Conservation (phyloP, 2,797 vertebrate genomes). For the Arnoldichthys spilopterus region DNA sequence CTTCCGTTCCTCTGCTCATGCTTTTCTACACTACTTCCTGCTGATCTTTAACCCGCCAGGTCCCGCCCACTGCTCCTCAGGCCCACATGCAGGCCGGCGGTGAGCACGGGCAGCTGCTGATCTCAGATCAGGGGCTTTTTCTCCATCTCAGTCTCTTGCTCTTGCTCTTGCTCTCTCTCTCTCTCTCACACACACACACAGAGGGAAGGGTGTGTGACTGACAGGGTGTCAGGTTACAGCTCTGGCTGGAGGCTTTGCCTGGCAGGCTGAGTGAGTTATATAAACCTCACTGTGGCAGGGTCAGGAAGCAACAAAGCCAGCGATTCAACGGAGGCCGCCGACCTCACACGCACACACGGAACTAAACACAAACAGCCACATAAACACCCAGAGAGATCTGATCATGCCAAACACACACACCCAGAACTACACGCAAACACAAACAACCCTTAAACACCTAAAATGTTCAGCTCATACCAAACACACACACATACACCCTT, state of each 20-base stretch:
- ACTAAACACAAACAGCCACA: background rate
- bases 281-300: conserved; percentile 67
- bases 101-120: conserved; percentile 11
- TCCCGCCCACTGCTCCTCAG: conserved; percentile 59
- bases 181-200: background rate
- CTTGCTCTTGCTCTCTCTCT: background rate
- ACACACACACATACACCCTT: background rate
- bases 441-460: conserved; percentile 20
- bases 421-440: conserved; percentile 25
- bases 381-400: background rate
- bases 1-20: conserved; percentile 66
- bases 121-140: conserved; percentile 33
- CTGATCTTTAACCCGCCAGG: conserved; percentile 79
- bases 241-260: conserved; percentile 65
- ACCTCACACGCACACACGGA: conserved; percentile 25
- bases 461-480: background rate
- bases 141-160: background rate
- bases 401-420: background rate
- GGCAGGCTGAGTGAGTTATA: conserved; percentile 67
- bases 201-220: conserved; percentile 58
- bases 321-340: conserved; percentile 50
- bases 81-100: background rate
- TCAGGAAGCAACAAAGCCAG: conserved; percentile 68
- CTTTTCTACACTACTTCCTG: conserved; percentile 73
- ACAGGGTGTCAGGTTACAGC: conserved; percentile 75